Evolutionary conservation across 53 echinoderm and acorn worm genomes (phyloP).

Genomic region (Astropecten irregularis): DNA sequence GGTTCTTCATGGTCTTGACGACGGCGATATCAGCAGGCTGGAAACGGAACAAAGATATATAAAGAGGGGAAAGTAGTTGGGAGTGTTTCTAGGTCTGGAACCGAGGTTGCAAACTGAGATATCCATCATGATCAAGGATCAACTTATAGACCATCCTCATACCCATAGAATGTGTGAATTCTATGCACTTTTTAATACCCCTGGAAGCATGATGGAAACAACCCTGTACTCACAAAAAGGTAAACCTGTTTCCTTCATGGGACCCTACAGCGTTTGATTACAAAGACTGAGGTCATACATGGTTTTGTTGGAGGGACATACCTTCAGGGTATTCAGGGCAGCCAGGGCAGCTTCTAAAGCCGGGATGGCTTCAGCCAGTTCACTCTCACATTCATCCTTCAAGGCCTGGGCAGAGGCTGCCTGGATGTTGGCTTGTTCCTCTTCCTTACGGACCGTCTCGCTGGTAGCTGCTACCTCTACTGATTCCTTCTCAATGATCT

Average conservation of each 20-base stretch:
- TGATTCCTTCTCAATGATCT: slow-evolving; percentile 98
- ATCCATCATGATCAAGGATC: too few relatives aligned
- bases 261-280: too few relatives aligned
- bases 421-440: slow-evolving; percentile 90
- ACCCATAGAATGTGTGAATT: too few relatives aligned
- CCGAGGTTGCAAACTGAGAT: too few relatives aligned
- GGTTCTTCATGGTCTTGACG: slow-evolving; percentile 99
- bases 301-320: too few relatives aligned
- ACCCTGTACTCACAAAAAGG: too few relatives aligned
- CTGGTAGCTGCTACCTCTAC: slow-evolving; percentile 93
- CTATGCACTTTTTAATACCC: too few relatives aligned
- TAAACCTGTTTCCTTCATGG: too few relatives aligned
- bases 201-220: too few relatives aligned
- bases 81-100: too few relatives aligned
- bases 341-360: slow-evolving; percentile 94
- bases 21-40: slow-evolving; percentile 97
- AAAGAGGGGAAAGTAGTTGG: not conserved
- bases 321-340: slow-evolving; percentile 99
- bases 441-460: slow-evolving; percentile 86
- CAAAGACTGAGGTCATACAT: too few relatives aligned
- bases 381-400: slow-evolving; percentile 99
- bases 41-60: not conserved
- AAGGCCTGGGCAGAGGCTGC: slow-evolving; percentile 94
- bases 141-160: too few relatives aligned
- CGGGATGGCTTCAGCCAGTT: slow-evolving; percentile 97